These are phyloP conservation scores for Helicoverpa assulta DNA, from an alignment of 2,888 invertebrate species.

Conservation along the genomic window DNA sequence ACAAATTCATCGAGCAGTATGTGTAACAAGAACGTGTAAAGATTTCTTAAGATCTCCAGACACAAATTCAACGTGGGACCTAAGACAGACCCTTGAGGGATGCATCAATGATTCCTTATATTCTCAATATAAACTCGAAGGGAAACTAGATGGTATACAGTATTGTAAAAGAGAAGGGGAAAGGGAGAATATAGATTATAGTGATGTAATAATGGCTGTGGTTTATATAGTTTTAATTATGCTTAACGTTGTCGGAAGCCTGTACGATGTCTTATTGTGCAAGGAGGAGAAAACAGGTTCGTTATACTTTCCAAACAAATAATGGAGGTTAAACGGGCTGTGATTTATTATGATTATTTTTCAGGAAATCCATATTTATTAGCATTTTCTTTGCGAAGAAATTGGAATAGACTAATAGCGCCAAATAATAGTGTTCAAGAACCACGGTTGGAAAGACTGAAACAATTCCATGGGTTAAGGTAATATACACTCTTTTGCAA, in stretches of 20 bases:
- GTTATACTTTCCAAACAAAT: background rate
- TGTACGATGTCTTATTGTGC: slow-evolving; percentile 71
- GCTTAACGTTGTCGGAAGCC: slow-evolving; percentile 77
- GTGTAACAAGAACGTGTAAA: slow-evolving; percentile 77
- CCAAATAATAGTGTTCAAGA: slow-evolving; percentile 73
- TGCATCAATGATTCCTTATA: slow-evolving; percentile 80
- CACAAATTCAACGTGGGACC: slow-evolving; percentile 61
- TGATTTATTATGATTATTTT: slow-evolving; percentile 26
- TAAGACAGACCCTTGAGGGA: slow-evolving; percentile 73
- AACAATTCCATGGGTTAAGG: slow-evolving; percentile 83
- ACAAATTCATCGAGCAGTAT: slow-evolving; percentile 82
- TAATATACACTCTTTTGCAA: no score
- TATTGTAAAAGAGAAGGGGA: slow-evolving; percentile 78
- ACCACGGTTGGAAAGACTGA: slow-evolving; percentile 78
- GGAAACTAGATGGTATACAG: slow-evolving; percentile 68
- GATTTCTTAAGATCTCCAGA: slow-evolving; percentile 50
- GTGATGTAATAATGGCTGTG: slow-evolving; percentile 75
- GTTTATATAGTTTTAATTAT: slow-evolving; percentile 75
- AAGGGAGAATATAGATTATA: slow-evolving; percentile 64
- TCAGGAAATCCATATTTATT: slow-evolving; percentile 80
- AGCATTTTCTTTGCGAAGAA: slow-evolving; percentile 80
- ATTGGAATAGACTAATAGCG: slow-evolving; percentile 78
- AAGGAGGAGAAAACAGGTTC: slow-evolving; percentile 71
- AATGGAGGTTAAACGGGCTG: background rate
- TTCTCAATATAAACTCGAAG: slow-evolving; percentile 75